Evolutionary conservation across 2,113 vertebrate genomes (phyloP).

Genomic region (Thermophis baileyi): DNA sequence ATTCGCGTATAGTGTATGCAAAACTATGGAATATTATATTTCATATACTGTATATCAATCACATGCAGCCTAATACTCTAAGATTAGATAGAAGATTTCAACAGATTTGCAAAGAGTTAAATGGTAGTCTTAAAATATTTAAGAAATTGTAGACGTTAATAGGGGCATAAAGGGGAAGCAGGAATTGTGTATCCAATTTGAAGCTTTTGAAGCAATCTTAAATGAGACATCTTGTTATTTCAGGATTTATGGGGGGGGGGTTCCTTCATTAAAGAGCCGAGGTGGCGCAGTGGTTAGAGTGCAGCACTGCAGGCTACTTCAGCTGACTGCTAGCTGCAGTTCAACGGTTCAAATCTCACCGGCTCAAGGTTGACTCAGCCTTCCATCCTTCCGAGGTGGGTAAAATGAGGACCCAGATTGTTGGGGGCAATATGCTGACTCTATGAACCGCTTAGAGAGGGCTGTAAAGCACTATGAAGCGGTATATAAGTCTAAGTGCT

Average conservation of each 20-base stretch:
- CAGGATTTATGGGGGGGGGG: neutral
- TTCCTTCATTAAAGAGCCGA: too few relatives aligned
- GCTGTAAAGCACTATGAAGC: too few relatives aligned
- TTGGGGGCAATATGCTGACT: too few relatives aligned
- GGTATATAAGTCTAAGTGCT: too few relatives aligned
- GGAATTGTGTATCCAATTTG: neutral
- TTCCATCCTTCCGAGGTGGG: too few relatives aligned
- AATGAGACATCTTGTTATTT: neutral
- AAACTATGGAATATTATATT: slow-evolving; percentile 41
- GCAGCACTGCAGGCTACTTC: too few relatives aligned
- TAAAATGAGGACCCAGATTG: too few relatives aligned
- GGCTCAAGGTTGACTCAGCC: too few relatives aligned
- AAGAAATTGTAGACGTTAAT: slow-evolving; percentile 15
- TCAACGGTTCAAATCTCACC: too few relatives aligned
- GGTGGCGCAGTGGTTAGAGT: too few relatives aligned
- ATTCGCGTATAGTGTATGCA: slow-evolving; percentile 9
- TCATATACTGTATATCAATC: slow-evolving; percentile 39
- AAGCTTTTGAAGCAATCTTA: neutral
- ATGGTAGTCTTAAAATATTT: neutral
- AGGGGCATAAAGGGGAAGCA: neutral
- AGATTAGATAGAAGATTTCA: slow-evolving; percentile 15
- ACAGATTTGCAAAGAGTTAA: slow-evolving; percentile 15
- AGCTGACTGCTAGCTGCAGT: too few relatives aligned
- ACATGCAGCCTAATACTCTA: slow-evolving; percentile 27
- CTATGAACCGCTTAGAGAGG: too few relatives aligned